These are phyloP conservation scores for Philereme transversata DNA, from an alignment of 2,888 invertebrate genomes.

Conservation along the genomic window DNA sequence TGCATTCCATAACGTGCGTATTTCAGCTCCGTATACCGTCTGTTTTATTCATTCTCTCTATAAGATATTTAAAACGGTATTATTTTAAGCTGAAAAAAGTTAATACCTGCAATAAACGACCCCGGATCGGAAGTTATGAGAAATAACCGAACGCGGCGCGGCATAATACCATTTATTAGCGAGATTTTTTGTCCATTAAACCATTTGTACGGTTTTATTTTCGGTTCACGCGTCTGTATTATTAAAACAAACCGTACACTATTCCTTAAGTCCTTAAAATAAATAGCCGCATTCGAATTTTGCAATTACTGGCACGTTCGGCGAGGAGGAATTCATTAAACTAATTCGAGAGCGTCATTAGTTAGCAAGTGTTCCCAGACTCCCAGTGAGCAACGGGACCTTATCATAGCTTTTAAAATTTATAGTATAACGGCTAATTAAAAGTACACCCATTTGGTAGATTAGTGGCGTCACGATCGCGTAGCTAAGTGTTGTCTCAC, in stretches of 20 bases:
- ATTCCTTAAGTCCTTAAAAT: slow-evolving; percentile 9
- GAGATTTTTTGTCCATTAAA: slow-evolving; percentile 36
- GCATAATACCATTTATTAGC: slow-evolving; percentile 36
- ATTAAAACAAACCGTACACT: background rate
- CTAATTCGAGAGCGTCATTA: slow-evolving; percentile 70
- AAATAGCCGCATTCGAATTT: slow-evolving; percentile 30
- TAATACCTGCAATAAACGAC: slow-evolving; percentile 52
- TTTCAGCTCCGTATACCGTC: slow-evolving; percentile 25
- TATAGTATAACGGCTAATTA: slow-evolving; percentile 79
- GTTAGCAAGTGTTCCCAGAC: slow-evolving; percentile 45
- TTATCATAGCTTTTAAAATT: slow-evolving; percentile 77
- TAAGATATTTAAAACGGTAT: slow-evolving; percentile 53
- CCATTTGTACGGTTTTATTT: slow-evolving; percentile 27
- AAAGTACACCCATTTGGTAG: slow-evolving; percentile 69
- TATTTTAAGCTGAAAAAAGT: slow-evolving; percentile 45
- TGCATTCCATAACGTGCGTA: slow-evolving; percentile 48
- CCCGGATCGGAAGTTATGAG: slow-evolving; percentile 45
- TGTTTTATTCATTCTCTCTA: slow-evolving; percentile 35
- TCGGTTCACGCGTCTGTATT: slow-evolving; percentile 19
- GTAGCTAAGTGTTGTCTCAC: slow-evolving; percentile 51
- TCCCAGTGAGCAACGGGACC: slow-evolving; percentile 61
- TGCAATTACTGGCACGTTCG: slow-evolving; percentile 40
- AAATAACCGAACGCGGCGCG: slow-evolving; percentile 44
- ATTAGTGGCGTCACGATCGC: slow-evolving; percentile 69
- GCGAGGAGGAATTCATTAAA: slow-evolving; percentile 70